Conservation (phyloP, 2,888 invertebrate genomes). For the Lithophane ornitopus region DNA sequence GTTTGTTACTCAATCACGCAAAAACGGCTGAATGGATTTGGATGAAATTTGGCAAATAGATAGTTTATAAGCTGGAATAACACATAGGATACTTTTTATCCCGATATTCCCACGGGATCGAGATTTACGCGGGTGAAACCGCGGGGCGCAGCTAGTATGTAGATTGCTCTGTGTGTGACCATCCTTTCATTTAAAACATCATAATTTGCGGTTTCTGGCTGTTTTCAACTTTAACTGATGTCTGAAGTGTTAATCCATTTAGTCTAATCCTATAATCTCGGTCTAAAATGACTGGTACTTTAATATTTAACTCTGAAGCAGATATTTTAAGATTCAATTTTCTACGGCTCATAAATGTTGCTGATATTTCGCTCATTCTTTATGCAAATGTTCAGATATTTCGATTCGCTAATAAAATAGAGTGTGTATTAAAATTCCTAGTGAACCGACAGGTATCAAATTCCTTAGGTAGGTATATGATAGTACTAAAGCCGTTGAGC, state of each 20-base stretch:
- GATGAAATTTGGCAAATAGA: too few relatives aligned
- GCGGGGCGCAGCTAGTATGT: too few relatives aligned
- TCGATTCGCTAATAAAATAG: constrained; percentile 30
- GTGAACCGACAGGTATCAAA: constrained; percentile 10
- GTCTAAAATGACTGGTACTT: neutral
- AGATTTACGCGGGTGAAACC: too few relatives aligned
- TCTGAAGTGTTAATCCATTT: constrained; percentile 27
- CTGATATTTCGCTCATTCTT: neutral
- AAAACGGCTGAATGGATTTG: too few relatives aligned
- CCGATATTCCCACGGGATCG: too few relatives aligned
- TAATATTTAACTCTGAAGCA: neutral
- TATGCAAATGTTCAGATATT: constrained; percentile 32
- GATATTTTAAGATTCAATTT: neutral
- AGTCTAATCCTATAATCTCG: constrained; percentile 10
- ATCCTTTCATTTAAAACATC: constrained; percentile 2
- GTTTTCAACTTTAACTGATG: neutral
- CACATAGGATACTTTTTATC: too few relatives aligned
- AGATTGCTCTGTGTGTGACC: neutral
- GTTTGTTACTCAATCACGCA: too few relatives aligned
- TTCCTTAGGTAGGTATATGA: constrained; percentile 2
- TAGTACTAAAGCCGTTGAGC: neutral
- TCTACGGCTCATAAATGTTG: neutral
- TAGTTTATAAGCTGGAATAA: too few relatives aligned
- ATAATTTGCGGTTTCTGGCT: neutral
- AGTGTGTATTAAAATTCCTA: constrained; percentile 18